phyloP scores from a whole-genome alignment of 1,140 invertebrate genomes.

The Coelopa frigida region DNA sequence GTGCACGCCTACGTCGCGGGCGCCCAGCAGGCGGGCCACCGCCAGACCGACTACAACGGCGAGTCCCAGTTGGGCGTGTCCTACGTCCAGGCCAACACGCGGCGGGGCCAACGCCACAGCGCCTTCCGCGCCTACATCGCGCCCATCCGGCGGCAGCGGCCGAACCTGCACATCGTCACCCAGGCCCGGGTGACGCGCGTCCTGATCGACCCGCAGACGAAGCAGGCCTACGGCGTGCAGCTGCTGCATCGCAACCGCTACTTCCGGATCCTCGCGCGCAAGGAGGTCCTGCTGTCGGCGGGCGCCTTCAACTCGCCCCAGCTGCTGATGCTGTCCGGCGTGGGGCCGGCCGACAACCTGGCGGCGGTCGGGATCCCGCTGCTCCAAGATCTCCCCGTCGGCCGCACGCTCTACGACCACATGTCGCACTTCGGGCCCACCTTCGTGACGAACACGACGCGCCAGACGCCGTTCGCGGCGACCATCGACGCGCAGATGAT shows the following conservation, averaged over 20 bases:
- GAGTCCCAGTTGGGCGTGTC: conserved; percentile 57
- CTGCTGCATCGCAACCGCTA: conserved; percentile 48
- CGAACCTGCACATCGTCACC: conserved; percentile 59
- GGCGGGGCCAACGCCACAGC: conserved; percentile 48
- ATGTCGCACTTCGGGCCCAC: conserved; percentile 54
- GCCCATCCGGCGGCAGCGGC: conserved; percentile 49
- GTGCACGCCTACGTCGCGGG: conserved; percentile 57
- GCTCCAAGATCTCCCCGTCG: conserved; percentile 59
- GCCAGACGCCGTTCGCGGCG: conserved; percentile 36
- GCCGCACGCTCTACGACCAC: conserved; percentile 65
- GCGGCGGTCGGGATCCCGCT: conserved; percentile 57
- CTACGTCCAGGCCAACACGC: conserved; percentile 59
- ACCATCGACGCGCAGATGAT: conserved; percentile 17
- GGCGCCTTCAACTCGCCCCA: conserved; percentile 71
- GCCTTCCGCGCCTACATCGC: conserved; percentile 55
- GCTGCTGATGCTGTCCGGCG: conserved; percentile 68
- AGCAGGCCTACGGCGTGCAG: conserved; percentile 57
- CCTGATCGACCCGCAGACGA: conserved; percentile 51
- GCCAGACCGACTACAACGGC: conserved; percentile 58
- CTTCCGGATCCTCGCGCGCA: conserved; percentile 50
- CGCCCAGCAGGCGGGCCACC: conserved; percentile 53
- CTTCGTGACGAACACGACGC: conserved; percentile 48
- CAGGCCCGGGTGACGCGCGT: conserved; percentile 56
- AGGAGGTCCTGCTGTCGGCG: conserved; percentile 61
- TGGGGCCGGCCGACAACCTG: conserved; percentile 60